phyloP scores from a whole-genome alignment of 2,113 vertebrate species.

The Oreochromis aureus region DNA sequence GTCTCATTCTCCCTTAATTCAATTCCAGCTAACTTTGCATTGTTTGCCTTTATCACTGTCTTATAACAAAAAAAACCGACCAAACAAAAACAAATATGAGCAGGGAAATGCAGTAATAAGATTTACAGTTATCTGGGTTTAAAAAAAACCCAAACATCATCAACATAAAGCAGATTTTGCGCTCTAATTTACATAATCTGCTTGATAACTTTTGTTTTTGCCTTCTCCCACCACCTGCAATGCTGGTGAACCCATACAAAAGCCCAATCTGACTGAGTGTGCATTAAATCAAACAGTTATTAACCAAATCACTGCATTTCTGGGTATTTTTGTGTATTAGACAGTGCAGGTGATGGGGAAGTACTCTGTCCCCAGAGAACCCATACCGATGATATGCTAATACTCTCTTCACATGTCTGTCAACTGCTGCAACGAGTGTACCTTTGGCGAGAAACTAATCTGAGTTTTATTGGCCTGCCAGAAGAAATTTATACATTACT shows the following conservation, averaged over 20 bases:
- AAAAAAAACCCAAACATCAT: not conserved
- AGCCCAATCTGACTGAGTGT: not conserved
- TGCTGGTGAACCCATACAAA: conserved; percentile 15
- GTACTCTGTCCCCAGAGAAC: conserved; percentile 30
- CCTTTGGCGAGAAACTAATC: conserved; percentile 68
- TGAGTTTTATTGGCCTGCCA: conserved; percentile 74
- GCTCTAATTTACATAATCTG: conserved; percentile 43
- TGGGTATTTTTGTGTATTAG: not conserved
- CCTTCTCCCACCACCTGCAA: not conserved
- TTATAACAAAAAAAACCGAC: not conserved
- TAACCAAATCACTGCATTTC: conserved; percentile 42
- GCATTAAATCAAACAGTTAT: conserved; percentile 31
- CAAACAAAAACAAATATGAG: not conserved
- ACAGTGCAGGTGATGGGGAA: conserved; percentile 18
- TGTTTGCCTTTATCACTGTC: conserved; percentile 47
- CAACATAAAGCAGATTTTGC: conserved; percentile 9
- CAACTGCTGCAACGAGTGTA: conserved; percentile 51
- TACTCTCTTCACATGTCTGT: conserved; percentile 56
- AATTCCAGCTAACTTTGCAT: conserved; percentile 30
- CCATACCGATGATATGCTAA: conserved; percentile 61
- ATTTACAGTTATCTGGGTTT: conserved; percentile 23
- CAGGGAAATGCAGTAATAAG: not conserved
- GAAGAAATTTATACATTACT: conserved; percentile 68
- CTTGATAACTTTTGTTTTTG: not conserved
- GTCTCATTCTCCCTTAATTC: conserved; percentile 43